Percentiles rank a stretch among this genome's conserved stretches.
phyloP scores from a whole-genome alignment of 2,888 invertebrate genomes.

The Eristalis arbustorum region DNA sequence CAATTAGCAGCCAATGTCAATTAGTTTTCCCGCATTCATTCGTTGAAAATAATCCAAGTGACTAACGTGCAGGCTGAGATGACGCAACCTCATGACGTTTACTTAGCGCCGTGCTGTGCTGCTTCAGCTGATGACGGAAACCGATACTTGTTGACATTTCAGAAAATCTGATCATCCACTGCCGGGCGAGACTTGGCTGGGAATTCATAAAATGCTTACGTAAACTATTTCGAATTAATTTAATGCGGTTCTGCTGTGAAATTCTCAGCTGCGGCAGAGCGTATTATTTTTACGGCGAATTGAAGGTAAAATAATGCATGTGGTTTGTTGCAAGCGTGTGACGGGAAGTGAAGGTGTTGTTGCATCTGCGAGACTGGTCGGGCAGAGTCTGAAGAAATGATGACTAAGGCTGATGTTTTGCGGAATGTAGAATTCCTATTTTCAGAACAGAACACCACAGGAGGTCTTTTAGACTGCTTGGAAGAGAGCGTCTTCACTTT shows the following conservation, averaged over 20 bases:
- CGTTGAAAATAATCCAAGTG: neutral
- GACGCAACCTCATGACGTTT: neutral
- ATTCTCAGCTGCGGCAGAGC: too few relatives aligned
- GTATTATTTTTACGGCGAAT: too few relatives aligned
- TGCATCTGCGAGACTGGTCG: too few relatives aligned
- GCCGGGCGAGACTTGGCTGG: neutral
- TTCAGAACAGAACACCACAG: too few relatives aligned
- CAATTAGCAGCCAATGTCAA: neutral
- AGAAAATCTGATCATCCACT: neutral
- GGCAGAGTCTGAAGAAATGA: too few relatives aligned
- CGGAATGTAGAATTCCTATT: too few relatives aligned
- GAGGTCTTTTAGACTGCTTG: too few relatives aligned
- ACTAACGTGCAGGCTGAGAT: neutral
- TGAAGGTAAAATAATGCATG: too few relatives aligned
- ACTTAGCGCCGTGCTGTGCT: neutral
- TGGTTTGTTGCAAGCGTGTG: too few relatives aligned
- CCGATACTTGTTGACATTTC: neutral
- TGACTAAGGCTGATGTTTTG: too few relatives aligned
- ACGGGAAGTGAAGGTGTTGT: too few relatives aligned
- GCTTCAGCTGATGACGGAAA: neutral
- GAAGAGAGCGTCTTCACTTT: too few relatives aligned
- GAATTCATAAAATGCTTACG: neutral
- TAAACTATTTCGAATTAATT: neutral
- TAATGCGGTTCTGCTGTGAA: neutral
- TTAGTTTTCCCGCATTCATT: neutral